These are phyloP conservation scores for human DNA, from an alignment of 2,113 vertebrate genomes.

Conservation along the genomic window GRCh38 chr20:17843501-17844000, in stretches of 20 bases:
- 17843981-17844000: accelerated
- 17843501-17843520: background rate
- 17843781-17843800: background rate
- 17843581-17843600: background rate
- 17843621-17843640: background rate
- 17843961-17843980: background rate
- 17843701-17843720: background rate
- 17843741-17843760: background rate
- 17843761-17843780: background rate
- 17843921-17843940: background rate
- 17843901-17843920: background rate
- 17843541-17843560: background rate
- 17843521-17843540: background rate
- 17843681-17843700: background rate
- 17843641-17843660: constrained; percentile 41
- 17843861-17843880: background rate
- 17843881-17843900: background rate
- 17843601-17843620: constrained; percentile 54
- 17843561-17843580: background rate
- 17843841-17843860: background rate
- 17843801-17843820: background rate
- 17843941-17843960: background rate
- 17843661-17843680: background rate
- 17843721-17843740: background rate
- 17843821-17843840: background rate